Evolutionary conservation across 1,140 invertebrate genomes (phyloP).

Genomic region (Chymomyza costata): DNA sequence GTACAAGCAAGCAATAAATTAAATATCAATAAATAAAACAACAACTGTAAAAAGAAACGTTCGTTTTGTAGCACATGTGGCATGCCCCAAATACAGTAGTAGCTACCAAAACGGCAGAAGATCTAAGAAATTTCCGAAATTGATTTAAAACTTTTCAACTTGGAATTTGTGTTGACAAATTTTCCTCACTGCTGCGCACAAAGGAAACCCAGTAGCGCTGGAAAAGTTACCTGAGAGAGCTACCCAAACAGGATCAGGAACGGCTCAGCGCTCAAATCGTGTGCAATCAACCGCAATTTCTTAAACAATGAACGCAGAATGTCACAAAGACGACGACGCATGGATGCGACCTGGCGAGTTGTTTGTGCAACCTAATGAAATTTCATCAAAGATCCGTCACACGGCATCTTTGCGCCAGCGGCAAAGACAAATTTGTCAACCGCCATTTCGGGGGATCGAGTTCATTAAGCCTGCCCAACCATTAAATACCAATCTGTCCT

Average conservation of each 20-base stretch:
- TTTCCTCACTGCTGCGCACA: constrained; percentile 21
- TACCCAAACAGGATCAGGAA: no score
- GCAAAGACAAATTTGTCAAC: constrained; percentile 66
- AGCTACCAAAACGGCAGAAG: no score
- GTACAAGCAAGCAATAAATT: constrained; percentile 64
- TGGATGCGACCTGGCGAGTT: constrained; percentile 38
- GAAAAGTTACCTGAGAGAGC: constrained; percentile 56
- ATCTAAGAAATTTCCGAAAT: constrained; percentile 38
- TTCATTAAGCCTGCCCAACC: constrained; percentile 60
- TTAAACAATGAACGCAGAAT: constrained; percentile 43
- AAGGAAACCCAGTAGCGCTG: constrained; percentile 9
- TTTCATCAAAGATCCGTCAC: constrained; percentile 42
- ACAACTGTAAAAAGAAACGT: constrained; percentile 16
- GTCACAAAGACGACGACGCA: constrained; percentile 13
- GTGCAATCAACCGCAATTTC: constrained; percentile 73
- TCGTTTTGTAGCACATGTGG: no score
- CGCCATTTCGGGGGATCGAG: constrained; percentile 42
- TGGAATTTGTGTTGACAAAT: constrained; percentile 62
- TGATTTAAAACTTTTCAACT: no score
- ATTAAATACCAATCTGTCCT: constrained; percentile 67
- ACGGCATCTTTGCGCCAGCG: constrained; percentile 6
- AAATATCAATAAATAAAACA: constrained; percentile 60
- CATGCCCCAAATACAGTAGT: no score
- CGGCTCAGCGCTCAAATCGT: constrained; percentile 48
- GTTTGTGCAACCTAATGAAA: constrained; percentile 69